A percentile compares a stretch with the other conserved stretches of the same genome.
These are phyloP conservation scores for Zoroaster sp. DNA, from an alignment of 53 echinoderm and acorn worm species.

Conservation along the genomic window DNA sequence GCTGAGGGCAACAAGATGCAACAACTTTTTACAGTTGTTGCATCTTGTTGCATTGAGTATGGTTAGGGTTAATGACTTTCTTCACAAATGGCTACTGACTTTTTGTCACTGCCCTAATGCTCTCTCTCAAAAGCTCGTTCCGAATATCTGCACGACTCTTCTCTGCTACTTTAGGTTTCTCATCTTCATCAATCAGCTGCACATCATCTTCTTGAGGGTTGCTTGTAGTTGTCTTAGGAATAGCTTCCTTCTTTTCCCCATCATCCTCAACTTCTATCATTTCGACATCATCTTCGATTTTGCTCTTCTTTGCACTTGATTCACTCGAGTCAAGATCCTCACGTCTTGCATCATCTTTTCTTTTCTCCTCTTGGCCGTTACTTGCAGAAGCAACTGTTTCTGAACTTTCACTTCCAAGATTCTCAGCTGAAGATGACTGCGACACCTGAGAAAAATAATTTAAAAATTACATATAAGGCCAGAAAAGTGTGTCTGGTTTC, in stretches of 20 bases:
- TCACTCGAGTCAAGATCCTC: constrained; percentile 7
- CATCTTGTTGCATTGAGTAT: too few relatives aligned
- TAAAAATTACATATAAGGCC: neutral
- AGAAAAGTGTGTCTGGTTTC: too few relatives aligned
- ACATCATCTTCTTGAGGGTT: neutral
- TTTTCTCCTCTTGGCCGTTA: neutral
- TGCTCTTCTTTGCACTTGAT: constrained; percentile 38
- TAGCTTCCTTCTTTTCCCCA: neutral
- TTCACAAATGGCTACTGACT: constrained; percentile 24
- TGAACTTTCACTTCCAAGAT: neutral
- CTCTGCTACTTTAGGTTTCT: neutral
- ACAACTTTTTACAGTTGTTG: too few relatives aligned
- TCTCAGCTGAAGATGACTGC: neutral
- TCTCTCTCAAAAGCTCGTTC: constrained; percentile 18
- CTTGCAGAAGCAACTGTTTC: neutral
- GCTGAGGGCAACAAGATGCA: too few relatives aligned
- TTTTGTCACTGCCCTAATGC: constrained; percentile 29
- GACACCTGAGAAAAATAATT: neutral
- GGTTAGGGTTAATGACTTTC: too few relatives aligned
- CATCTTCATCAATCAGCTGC: constrained; percentile 9
- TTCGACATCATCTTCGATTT: constrained; percentile 9
- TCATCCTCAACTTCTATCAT: constrained; percentile 20
- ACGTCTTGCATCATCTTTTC: constrained; percentile 2
- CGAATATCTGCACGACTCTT: neutral
- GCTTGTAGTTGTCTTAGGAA: neutral